Evolutionary conservation across 53 echinoderm and acorn worm genomes (phyloP).

Genomic region (Holothuria leucospilota): DNA sequence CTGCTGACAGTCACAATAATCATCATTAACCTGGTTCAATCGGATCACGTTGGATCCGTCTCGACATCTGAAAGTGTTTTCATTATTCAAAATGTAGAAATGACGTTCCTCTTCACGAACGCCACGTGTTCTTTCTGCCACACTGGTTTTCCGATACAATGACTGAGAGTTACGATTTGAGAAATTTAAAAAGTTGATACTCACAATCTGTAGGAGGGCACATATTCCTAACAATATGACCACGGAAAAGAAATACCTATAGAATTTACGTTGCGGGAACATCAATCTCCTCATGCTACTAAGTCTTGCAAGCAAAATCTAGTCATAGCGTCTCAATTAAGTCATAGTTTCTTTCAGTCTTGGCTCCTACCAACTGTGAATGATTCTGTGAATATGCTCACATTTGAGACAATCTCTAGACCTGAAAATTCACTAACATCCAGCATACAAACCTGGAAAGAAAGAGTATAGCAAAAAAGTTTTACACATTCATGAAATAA

Average conservation of each 20-base stretch:
- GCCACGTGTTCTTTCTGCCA: conserved; percentile 49
- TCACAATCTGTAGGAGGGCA: conserved; percentile 27
- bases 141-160: conserved; percentile 11
- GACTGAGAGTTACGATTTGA: neutral
- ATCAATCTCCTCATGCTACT: conserved; percentile 49
- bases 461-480: no score
- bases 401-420: no score
- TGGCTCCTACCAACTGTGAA: no score
- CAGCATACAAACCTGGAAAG: no score
- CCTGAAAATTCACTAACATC: no score
- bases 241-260: conserved; percentile 27
- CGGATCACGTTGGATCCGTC: conserved; percentile 65
- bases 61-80: conserved; percentile 68
- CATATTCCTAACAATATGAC: conserved; percentile 34
- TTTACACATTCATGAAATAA: no score
- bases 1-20: conserved; percentile 81
- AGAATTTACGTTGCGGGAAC: conserved; percentile 37
- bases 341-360: no score
- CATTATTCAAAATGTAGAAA: conserved; percentile 64
- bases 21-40: conserved; percentile 76
- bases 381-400: no score
- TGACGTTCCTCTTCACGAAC: conserved; percentile 62
- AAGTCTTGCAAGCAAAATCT: no score
- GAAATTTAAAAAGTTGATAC: conserved; percentile 2
- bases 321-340: no score